Conservation (phyloP, 2,888 invertebrate species). For the Drosophila acutilabella region DNA sequence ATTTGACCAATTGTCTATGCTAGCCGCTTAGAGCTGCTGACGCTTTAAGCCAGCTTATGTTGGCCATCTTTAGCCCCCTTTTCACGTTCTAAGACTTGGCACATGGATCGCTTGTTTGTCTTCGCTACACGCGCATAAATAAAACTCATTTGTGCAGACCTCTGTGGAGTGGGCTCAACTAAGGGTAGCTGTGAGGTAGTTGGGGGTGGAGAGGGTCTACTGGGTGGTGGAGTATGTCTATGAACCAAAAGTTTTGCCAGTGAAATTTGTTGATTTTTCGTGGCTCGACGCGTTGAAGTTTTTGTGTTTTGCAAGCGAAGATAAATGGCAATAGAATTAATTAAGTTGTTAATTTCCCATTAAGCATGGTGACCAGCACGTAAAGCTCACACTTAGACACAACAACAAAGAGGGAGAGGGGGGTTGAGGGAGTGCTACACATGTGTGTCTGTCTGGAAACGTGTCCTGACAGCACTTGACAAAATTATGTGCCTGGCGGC, state of each 20-base stretch:
- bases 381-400: slow-evolving; percentile 53
- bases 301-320: slow-evolving; percentile 64
- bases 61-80: not conserved
- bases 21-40: not conserved
- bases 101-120: slow-evolving; percentile 57
- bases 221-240: slow-evolving; percentile 4
- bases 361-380: slow-evolving; percentile 74
- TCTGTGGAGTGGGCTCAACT: not conserved
- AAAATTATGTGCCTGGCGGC: slow-evolving; percentile 76
- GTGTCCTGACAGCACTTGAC: slow-evolving; percentile 78
- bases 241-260: slow-evolving; percentile 70
- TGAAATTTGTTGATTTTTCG: slow-evolving; percentile 78
- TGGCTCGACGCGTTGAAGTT: slow-evolving; percentile 59
- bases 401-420: not conserved
- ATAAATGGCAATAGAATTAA: slow-evolving; percentile 84
- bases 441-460: slow-evolving; percentile 42
- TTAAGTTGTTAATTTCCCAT: slow-evolving; percentile 85
- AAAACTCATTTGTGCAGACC: slow-evolving; percentile 67
- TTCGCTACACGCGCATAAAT: slow-evolving; percentile 75
- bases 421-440: not conserved
- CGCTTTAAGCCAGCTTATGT: slow-evolving; percentile 37
- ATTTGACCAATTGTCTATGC: slow-evolving; percentile 14
- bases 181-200: not conserved
- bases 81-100: not conserved
- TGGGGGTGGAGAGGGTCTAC: slow-evolving; percentile 1